Conservation (phyloP, 2,888 invertebrate species). For the Poecilus cupreus region DNA sequence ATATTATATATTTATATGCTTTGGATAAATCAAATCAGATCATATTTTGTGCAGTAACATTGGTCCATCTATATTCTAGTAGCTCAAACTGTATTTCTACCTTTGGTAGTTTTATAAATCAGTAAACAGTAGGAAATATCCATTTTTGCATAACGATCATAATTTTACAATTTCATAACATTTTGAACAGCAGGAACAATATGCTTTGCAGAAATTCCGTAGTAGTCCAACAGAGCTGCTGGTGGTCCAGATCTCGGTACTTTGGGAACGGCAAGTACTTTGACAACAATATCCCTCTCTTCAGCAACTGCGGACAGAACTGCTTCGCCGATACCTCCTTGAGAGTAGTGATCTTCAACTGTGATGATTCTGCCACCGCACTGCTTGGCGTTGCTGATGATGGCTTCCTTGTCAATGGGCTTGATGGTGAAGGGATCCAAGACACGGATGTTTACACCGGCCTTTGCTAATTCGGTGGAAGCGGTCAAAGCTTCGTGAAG, state of each 20-base stretch:
- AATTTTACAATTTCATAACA: slow-evolving; percentile 75
- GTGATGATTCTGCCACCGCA: slow-evolving; percentile 90
- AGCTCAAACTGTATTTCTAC: not conserved
- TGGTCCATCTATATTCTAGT: not conserved
- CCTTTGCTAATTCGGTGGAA: slow-evolving; percentile 81
- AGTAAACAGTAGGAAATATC: not conserved
- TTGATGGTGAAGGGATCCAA: slow-evolving; percentile 98
- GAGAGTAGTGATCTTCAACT: slow-evolving; percentile 98
- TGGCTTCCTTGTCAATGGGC: slow-evolving; percentile 89
- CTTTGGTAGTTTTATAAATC: not conserved
- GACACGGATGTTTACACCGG: slow-evolving; percentile 86
- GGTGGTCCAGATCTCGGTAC: slow-evolving; percentile 97
- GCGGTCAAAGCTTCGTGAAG: slow-evolving; percentile 93
- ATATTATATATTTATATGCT: not conserved
- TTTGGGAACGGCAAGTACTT: slow-evolving; percentile 85
- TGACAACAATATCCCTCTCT: slow-evolving; percentile 82
- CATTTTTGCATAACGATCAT: slow-evolving; percentile 7
- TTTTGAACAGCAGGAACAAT: slow-evolving; percentile 83
- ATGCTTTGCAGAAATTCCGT: slow-evolving; percentile 89
- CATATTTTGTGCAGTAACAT: not conserved
- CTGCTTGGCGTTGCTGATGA: slow-evolving; percentile 85
- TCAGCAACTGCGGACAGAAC: slow-evolving; percentile 87
- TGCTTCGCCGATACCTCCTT: slow-evolving; percentile 97
- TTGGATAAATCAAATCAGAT: slow-evolving; percentile 19
- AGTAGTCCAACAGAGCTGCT: slow-evolving; percentile 88